phyloP scores from a whole-genome alignment of 1,140 invertebrate genomes.

The Drosophila persimilis region DNA sequence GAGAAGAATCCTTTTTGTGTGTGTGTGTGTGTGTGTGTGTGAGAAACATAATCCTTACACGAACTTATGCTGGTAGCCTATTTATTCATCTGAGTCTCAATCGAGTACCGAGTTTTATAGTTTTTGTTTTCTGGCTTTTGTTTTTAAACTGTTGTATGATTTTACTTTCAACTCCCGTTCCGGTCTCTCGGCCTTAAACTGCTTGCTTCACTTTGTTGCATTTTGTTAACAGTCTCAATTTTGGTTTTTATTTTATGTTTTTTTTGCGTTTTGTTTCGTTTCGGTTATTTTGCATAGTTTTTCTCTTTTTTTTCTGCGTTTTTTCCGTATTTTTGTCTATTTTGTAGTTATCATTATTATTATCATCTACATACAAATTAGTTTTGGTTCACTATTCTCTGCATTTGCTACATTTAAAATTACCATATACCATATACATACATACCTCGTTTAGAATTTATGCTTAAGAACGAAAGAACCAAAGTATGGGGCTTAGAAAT shows the following conservation, averaged over 20 bases:
- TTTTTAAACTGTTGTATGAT: constrained; percentile 10
- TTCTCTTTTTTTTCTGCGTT: constrained; percentile 68
- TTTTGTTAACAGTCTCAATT: constrained; percentile 77
- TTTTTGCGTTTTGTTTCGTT: constrained; percentile 46
- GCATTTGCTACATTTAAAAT: constrained; percentile 66
- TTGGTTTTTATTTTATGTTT: constrained; percentile 34
- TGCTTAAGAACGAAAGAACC: constrained; percentile 60
- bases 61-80: constrained; percentile 78
- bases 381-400: constrained; percentile 60
- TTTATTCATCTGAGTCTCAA: constrained; percentile 62
- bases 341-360: constrained; percentile 54
- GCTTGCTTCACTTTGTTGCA: constrained; percentile 70
- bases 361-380: constrained; percentile 77
- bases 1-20: constrained; percentile 23
- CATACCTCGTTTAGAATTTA: constrained; percentile 70
- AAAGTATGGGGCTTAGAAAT: constrained; percentile 47
- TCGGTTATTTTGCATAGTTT: constrained; percentile 78
- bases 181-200: constrained; percentile 19
- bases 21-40: constrained; percentile 7
- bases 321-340: constrained; percentile 65
- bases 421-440: constrained; percentile 76
- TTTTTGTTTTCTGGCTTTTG: constrained; percentile 35
- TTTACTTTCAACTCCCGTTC: constrained; percentile 29
- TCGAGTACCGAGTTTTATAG: constrained; percentile 60
- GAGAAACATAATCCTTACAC: constrained; percentile 61